Conservation (phyloP, 1,140 invertebrate species). For the Ylistrum balloti region DNA sequence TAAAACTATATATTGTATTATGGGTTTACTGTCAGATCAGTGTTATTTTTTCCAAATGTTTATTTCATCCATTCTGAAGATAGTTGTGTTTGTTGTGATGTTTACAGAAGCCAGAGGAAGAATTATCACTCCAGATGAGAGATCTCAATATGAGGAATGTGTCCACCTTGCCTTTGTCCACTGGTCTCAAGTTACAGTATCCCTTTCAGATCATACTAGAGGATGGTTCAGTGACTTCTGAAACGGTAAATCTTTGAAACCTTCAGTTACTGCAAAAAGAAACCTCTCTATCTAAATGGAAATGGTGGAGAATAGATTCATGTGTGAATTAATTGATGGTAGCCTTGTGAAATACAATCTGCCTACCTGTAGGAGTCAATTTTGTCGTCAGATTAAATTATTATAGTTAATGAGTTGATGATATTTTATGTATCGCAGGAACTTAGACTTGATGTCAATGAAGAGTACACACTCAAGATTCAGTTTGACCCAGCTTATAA, state of each 20-base stretch:
- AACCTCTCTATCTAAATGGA: too few relatives aligned
- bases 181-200: constrained; percentile 73
- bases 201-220: constrained; percentile 79
- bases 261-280: too few relatives aligned
- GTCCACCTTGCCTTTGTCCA: constrained; percentile 80
- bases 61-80: too few relatives aligned
- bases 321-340: too few relatives aligned
- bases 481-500: constrained; percentile 82
- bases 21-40: too few relatives aligned
- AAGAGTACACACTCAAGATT: constrained; percentile 74
- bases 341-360: too few relatives aligned
- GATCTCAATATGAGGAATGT: constrained; percentile 81
- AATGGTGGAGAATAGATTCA: too few relatives aligned
- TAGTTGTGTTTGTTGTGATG: constrained; percentile 36
- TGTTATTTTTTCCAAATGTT: too few relatives aligned
- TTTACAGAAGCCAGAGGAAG: constrained; percentile 75
- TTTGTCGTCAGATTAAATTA: too few relatives aligned
- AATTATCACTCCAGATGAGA: constrained; percentile 72
- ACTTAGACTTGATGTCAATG: constrained; percentile 72
- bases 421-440: constrained; percentile 70
- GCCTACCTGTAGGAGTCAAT: too few relatives aligned
- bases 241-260: constrained; percentile 75
- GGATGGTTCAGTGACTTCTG: constrained; percentile 69
- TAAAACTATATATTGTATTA: too few relatives aligned
- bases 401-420: too few relatives aligned